Conservation (phyloP, 92 coral and sea anemone genomes). For the Paramuricea clavata region DNA sequence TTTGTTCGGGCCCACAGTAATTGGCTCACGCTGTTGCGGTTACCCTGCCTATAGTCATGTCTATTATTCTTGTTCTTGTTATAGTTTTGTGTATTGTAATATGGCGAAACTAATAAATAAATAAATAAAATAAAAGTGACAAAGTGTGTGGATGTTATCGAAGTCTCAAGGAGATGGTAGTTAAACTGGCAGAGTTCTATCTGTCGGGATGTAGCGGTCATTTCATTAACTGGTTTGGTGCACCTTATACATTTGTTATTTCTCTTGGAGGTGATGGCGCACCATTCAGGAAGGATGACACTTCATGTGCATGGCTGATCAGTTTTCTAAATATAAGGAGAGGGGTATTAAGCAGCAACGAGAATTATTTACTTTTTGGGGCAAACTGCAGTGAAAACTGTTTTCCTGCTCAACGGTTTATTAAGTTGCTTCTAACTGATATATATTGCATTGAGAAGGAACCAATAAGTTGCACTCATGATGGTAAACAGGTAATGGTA, state of each 20-base stretch:
- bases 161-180: slow-evolving; percentile 17
- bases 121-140: no score
- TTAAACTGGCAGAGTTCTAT: slow-evolving; percentile 26
- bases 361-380: slow-evolving; percentile 5
- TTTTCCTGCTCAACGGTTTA: slow-evolving; percentile 44
- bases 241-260: slow-evolving; percentile 24
- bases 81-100: no score
- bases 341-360: slow-evolving; percentile 17
- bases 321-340: not conserved
- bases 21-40: no score
- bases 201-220: slow-evolving; percentile 10
- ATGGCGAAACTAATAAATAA: no score
- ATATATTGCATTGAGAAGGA: slow-evolving; percentile 42
- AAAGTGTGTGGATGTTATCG: slow-evolving; percentile 18
- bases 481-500: slow-evolving; percentile 30
- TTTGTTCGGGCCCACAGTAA: no score
- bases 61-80: no score
- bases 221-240: slow-evolving; percentile 20
- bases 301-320: not conserved
- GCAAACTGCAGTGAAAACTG: slow-evolving; percentile 45
- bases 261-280: slow-evolving; percentile 43
- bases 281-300: slow-evolving; percentile 14
- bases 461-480: slow-evolving; percentile 2
- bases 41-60: no score
- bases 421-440: slow-evolving; percentile 33